These are phyloP conservation scores for Dinoponera quadriceps DNA, from an alignment of 1,140 invertebrate genomes.

Conservation along the genomic window DNA sequence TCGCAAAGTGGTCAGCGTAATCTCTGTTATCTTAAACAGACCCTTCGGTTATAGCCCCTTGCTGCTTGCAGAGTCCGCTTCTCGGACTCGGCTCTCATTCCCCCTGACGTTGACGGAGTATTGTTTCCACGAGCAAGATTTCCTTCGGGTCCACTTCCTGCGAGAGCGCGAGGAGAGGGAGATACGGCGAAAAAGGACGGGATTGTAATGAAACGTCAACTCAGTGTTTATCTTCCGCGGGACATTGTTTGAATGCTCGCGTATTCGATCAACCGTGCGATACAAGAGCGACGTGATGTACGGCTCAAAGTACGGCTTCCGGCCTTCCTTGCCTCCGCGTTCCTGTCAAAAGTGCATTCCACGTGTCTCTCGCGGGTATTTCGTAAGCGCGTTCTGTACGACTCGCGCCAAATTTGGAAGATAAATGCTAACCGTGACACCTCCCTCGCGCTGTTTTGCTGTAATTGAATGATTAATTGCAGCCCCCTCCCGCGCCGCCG, in stretches of 20 bases:
- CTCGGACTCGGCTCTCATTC: slow-evolving; percentile 61
- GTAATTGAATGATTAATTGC: slow-evolving; percentile 61
- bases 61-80: slow-evolving; percentile 41
- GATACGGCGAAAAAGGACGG: slow-evolving; percentile 61
- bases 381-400: not conserved
- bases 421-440: slow-evolving; percentile 47
- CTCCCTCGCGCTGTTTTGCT: slow-evolving; percentile 22
- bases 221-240: slow-evolving; percentile 53
- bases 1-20: slow-evolving; percentile 78
- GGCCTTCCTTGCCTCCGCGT: no score
- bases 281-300: not conserved
- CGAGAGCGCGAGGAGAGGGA: slow-evolving; percentile 24
- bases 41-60: slow-evolving; percentile 62
- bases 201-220: slow-evolving; percentile 63
- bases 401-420: slow-evolving; percentile 39
- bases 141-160: slow-evolving; percentile 37
- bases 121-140: slow-evolving; percentile 67
- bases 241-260: slow-evolving; percentile 23
- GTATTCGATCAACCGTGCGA: slow-evolving; percentile 19
- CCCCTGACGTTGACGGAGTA: slow-evolving; percentile 74
- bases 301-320: not conserved
- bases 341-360: not conserved
- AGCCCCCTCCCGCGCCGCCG: not conserved
- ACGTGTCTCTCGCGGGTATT: not conserved
- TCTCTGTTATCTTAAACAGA: slow-evolving; percentile 83